phyloP scores from a whole-genome alignment of 2,113 vertebrate species.

The Callospermophilus lateralis region DNA sequence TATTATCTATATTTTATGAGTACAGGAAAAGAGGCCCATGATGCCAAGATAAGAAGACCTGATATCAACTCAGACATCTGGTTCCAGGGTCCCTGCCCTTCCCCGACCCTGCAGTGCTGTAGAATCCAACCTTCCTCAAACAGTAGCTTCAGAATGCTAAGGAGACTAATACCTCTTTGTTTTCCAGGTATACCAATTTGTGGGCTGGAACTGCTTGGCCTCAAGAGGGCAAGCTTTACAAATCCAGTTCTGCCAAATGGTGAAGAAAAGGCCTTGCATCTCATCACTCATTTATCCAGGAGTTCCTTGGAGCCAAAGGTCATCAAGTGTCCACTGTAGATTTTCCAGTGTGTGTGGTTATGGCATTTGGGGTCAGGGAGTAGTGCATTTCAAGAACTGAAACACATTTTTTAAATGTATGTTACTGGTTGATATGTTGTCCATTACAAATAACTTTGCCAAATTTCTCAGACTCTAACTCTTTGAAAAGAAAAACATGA shows the following conservation, averaged over 20 bases:
- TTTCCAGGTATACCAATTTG: neutral
- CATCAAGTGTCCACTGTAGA: neutral
- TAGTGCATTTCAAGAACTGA: neutral
- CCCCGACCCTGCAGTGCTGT: neutral
- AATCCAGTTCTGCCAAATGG: neutral
- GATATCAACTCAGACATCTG: neutral
- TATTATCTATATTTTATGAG: neutral
- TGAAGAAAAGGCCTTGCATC: neutral
- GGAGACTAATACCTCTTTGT: neutral
- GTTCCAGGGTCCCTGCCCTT: neutral
- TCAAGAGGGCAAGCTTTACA: conserved; percentile 68
- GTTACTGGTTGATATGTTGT: neutral
- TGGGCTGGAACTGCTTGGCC: neutral
- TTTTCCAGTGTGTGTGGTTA: neutral
- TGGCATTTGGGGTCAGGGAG: neutral
- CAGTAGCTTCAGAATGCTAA: neutral
- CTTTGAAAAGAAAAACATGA: neutral
- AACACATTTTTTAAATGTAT: neutral
- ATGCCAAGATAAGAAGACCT: neutral
- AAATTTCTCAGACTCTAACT: neutral
- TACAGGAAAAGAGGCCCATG: neutral
- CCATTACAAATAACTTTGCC: neutral
- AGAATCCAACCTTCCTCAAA: neutral
- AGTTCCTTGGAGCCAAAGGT: neutral
- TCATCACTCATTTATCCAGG: neutral